Conservation (phyloP, 2,888 invertebrate species). For the Stramonita haemastoma region DNA sequence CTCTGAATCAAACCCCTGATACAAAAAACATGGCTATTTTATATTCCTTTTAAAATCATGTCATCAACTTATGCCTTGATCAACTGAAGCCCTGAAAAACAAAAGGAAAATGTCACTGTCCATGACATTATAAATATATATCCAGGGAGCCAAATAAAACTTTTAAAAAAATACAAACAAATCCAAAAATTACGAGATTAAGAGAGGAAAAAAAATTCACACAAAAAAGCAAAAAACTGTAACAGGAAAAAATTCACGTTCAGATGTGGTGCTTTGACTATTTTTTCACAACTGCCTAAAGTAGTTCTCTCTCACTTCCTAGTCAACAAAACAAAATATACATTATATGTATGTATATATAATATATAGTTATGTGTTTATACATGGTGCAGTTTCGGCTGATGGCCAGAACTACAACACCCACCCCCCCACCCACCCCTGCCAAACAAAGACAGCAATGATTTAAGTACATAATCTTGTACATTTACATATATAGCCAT, state of each 20-base stretch:
- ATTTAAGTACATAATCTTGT: background rate
- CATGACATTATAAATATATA: background rate
- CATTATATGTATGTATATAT: too few species aligned
- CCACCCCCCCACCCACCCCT: too few species aligned
- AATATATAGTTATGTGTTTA: background rate
- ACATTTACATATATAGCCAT: background rate
- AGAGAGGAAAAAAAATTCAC: background rate
- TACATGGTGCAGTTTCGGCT: background rate
- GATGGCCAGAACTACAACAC: background rate
- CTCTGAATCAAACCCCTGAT: background rate
- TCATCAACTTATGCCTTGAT: too few species aligned
- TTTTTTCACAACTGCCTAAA: conserved; percentile 12
- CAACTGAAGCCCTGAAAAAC: too few species aligned
- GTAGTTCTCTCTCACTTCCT: background rate
- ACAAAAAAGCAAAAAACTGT: background rate
- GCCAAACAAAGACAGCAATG: background rate
- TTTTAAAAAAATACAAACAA: background rate
- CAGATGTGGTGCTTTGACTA: background rate
- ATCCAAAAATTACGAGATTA: background rate
- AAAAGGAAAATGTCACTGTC: too few species aligned
- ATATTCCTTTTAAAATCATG: too few species aligned
- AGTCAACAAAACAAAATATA: too few species aligned
- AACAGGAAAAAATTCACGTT: too few species aligned
- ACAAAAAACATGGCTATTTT: background rate
- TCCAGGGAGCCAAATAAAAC: background rate